phyloP scores from a whole-genome alignment of 2,888 invertebrate species.

The Ochropacha duplaris region DNA sequence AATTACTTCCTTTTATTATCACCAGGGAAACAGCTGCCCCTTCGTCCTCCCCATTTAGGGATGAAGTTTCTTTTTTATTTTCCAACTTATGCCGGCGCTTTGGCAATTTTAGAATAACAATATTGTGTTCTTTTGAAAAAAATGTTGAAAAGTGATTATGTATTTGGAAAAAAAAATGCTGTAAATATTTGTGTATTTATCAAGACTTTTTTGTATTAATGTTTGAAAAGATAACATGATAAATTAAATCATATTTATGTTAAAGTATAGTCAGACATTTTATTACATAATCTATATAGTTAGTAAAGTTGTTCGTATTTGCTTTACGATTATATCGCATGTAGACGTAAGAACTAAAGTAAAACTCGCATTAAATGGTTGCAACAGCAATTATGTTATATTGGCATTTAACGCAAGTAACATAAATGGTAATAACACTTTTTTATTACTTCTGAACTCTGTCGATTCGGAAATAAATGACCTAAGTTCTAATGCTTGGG shows the following conservation, averaged over 20 bases:
- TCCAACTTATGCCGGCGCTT: constrained; percentile 23
- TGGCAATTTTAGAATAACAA: background rate
- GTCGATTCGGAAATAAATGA: constrained; percentile 33
- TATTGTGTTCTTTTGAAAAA: background rate
- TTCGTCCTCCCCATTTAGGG: constrained; percentile 28
- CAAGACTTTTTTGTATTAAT: too few relatives aligned
- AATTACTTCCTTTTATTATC: constrained; percentile 30
- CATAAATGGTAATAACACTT: constrained; percentile 27
- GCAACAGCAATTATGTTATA: constrained; percentile 17
- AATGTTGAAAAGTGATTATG: too few relatives aligned
- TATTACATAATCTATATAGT: background rate
- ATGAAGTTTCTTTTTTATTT: constrained; percentile 22
- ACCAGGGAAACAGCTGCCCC: constrained; percentile 26
- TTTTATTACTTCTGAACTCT: constrained; percentile 36
- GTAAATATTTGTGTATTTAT: too few relatives aligned
- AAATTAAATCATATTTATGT: background rate
- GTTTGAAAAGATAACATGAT: too few relatives aligned
- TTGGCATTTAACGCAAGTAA: constrained; percentile 15
- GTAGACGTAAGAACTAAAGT: background rate
- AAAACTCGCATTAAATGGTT: constrained; percentile 6
- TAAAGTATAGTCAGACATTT: background rate
- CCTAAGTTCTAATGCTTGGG: constrained; percentile 18
- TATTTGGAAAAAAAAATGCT: too few relatives aligned
- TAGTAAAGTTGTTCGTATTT: background rate
- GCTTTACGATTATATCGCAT: background rate